phyloP scores from a whole-genome alignment of 2,888 invertebrate species.

The Ernsta delagoae region DNA sequence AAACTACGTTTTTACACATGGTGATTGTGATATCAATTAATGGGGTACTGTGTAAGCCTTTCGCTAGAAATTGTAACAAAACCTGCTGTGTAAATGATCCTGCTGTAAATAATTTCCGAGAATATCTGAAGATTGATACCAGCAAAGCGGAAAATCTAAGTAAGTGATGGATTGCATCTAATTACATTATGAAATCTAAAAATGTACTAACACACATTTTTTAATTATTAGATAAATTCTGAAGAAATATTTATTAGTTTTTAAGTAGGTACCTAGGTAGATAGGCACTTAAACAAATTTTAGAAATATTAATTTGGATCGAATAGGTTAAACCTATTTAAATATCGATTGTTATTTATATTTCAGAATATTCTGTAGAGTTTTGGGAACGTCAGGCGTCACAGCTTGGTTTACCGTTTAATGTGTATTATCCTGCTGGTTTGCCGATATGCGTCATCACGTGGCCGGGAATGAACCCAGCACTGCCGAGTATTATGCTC shows the following conservation, averaged over 20 bases:
- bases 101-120: conserved; percentile 55
- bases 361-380: conserved; percentile 72
- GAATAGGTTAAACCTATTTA: no score
- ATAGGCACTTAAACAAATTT: no score
- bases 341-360: no score
- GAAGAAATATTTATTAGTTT: no score
- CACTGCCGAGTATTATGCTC: conserved; percentile 90
- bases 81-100: conserved; percentile 47
- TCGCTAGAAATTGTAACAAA: conserved; percentile 22
- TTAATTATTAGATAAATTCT: no score
- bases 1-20: conserved; percentile 50
- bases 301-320: no score
- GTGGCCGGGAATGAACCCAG: conserved; percentile 89
- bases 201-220: no score
- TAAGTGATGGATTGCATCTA: no score
- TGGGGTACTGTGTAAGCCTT: conserved; percentile 16
- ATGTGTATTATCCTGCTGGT: conserved; percentile 78
- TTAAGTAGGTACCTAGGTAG: no score
- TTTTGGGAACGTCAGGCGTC: conserved; percentile 90
- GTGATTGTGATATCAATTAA: conserved; percentile 42
- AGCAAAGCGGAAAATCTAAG: conserved; percentile 55
- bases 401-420: conserved; percentile 87
- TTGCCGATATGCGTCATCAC: conserved; percentile 84
- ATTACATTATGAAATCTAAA: no score
- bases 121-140: conserved; percentile 65